Conservation (phyloP, 1,140 invertebrate genomes). For the Orchestia grillus region DNA sequence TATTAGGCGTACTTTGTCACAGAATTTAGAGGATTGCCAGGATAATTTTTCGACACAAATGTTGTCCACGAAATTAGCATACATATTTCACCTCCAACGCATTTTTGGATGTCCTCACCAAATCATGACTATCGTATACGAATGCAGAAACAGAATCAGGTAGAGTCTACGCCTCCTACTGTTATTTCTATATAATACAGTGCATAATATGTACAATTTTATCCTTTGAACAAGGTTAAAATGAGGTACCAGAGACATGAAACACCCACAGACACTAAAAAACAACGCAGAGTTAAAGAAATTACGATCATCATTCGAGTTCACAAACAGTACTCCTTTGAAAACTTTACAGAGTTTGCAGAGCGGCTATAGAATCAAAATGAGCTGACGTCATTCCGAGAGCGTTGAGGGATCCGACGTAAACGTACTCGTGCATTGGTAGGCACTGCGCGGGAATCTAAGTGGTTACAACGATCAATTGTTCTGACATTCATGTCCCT, state of each 20-base stretch:
- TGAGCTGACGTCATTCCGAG: not conserved
- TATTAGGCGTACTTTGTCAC: not conserved
- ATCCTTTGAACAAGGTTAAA: not conserved
- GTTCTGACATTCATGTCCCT: not conserved
- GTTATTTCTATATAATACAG: constrained; percentile 3
- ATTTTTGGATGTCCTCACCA: not conserved
- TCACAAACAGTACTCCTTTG: not conserved
- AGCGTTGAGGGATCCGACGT: too few relatives aligned
- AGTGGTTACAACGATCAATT: not conserved
- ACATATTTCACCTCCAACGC: not conserved
- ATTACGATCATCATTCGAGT: not conserved
- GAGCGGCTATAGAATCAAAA: not conserved
- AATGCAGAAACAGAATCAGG: not conserved
- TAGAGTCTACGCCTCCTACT: not conserved
- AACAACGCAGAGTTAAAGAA: not conserved
- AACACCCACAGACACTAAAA: not conserved
- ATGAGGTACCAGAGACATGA: not conserved
- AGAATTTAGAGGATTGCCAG: not conserved
- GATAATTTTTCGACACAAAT: not conserved
- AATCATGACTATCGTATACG: not conserved
- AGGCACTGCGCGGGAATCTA: not conserved
- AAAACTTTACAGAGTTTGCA: not conserved
- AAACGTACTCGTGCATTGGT: not conserved
- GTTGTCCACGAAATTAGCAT: not conserved
- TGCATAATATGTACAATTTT: not conserved